Evolutionary conservation across 1,140 invertebrate genomes (phyloP), one percentile per base, ranked within the genome.

Genomic region (Aphis gossypii): DNA sequence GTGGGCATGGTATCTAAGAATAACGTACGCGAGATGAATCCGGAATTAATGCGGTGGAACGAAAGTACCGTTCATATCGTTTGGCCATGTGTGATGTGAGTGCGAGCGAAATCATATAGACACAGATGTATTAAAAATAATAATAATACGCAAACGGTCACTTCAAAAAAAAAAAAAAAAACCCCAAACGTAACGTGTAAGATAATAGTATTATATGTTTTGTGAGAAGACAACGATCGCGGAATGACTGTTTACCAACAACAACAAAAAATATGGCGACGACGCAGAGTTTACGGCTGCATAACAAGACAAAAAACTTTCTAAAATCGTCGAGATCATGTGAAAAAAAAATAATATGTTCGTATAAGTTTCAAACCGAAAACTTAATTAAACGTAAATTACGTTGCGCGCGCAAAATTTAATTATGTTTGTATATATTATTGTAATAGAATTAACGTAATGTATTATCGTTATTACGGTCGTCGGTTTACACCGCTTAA

Each of bases 301-400:
- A n/a, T n/a, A 54, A 76, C 60, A 76, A 68, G 30, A n/a, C 60
- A n/a, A n/a, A 76, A 76, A n/a, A 76, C 60, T 76, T 76, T 76
- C 60, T 76, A 76, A 76, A 76, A 76, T 18, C 14, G 60, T n/a
- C 5, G 5, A 76, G n/a, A 76, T 14, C n/a, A 76, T n/a, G 60
- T 76, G 60, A 76, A 76, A 76, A 68, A 68, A 68, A 68, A 11
- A n/a, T 18, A 11, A n/a, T 18, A 18, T 18, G 3, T n/a, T n/a
- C 60, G 30, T 76, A 6, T 76, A 20, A 76, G 30, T 68, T 68
- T 68, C 30, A 68, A 68, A 68, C 30, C 30, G 60, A 76, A n/a
- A 76, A 76, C 30, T 76, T 76, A 76, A 18, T 76, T 76, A 76
- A 76, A 76, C n/a, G 60, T n/a, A 76, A 76, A 76, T 76, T 76